Evolutionary conservation across 2,113 vertebrate species (phyloP).

Genomic region (Mus musculus): GRCm39 chr11:88108501-88109000

Average conservation of each 20-base stretch:
- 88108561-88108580: too few relatives aligned
- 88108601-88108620: background rate
- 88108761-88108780: background rate
- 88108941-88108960: background rate
- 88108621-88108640: background rate
- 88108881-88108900: background rate
- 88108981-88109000: background rate
- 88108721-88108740: background rate
- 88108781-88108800: background rate
- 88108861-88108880: background rate
- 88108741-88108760: background rate
- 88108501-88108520: too few relatives aligned
- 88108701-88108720: background rate
- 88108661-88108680: background rate
- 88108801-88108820: background rate
- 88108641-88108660: background rate
- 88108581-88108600: too few relatives aligned
- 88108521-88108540: too few relatives aligned
- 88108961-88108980: too few relatives aligned
- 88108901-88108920: background rate
- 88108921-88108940: background rate
- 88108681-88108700: background rate
- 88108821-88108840: background rate
- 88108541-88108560: too few relatives aligned
- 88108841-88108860: too few relatives aligned